Evolutionary conservation across 2,113 vertebrate species (phyloP).

Genomic region (Anhinga rufa): DNA sequence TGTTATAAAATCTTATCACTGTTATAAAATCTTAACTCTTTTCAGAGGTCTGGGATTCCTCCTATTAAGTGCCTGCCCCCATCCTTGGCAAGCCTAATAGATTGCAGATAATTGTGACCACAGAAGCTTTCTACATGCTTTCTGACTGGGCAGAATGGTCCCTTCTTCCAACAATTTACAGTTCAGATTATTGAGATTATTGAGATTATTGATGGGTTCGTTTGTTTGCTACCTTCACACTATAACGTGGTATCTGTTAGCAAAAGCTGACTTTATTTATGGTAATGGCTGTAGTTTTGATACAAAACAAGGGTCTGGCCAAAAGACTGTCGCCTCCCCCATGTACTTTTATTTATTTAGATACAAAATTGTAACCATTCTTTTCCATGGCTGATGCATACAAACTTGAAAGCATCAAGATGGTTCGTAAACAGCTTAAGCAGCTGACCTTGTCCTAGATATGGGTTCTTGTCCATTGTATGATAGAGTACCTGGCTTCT

Average conservation of each 20-base stretch:
- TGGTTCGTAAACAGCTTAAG: background rate
- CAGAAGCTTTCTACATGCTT: background rate
- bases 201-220: background rate
- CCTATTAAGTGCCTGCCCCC: background rate
- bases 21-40: background rate
- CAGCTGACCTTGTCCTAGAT: background rate
- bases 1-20: background rate
- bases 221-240: background rate
- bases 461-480: background rate
- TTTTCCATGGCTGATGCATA: background rate
- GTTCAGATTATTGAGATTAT: background rate
- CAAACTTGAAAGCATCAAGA: background rate
- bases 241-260: background rate
- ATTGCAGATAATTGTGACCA: background rate
- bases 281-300: background rate
- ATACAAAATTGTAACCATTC: background rate
- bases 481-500: background rate
- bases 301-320: background rate
- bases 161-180: background rate
- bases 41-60: background rate
- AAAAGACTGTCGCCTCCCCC: rapidly evolving
- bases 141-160: background rate
- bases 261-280: background rate
- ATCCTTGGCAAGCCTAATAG: background rate
- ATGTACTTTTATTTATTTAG: background rate